Base-by-base conservation (phyloP, 2,113 vertebrate species). In the Corythaixoides concolor region DNA sequence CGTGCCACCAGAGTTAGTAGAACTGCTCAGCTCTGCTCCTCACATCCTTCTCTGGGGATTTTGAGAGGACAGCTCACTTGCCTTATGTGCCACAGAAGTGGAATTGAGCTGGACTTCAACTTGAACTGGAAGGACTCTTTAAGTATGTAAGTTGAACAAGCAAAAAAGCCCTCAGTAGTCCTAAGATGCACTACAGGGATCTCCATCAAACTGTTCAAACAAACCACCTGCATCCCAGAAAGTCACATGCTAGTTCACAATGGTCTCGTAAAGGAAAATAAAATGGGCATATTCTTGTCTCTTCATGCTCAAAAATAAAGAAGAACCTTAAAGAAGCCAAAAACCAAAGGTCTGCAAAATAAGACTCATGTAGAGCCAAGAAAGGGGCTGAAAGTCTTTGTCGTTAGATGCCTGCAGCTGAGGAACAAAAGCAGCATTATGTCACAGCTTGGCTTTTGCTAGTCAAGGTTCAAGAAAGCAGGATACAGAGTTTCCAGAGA, bases 341-440 rank as follows among this genome's bases (percentile, higher is more conserved):
- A 91, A 64, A 2, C 21, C 45, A 73, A 88, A 68, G 9, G 76
- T 26, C 11, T 86, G 43, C 55, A 78, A 73, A 95, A 47, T 28
- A 60, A 70, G 47, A 69, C 45, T 59, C 9, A 2, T 0, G 2
- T 0, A 78, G 64, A 82, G 53, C 58, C 69, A 92, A 81, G 63
- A 88, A 90, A 62, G 22, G 24, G 39, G 23, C 64, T 37, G 11
- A 45, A 72, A 72, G 45, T 56, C 47, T 82, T 66, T 88, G 55
- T 45, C 3, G 0, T 27, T 39, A 12, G 30, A 21, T 37, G 60
- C 39, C 50, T 63, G 68, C 63, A 90, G 85, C 82, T 56, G 35
- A 85, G 53, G 68, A 93, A 92, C 75, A 92, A 90, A 90, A 93
- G 75, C 66, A 75, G 45, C 17, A 21, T 85, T 68, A 90, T 58